Conservation (phyloP, 2,113 vertebrate genomes). For the Synodontis membranacea region DNA sequence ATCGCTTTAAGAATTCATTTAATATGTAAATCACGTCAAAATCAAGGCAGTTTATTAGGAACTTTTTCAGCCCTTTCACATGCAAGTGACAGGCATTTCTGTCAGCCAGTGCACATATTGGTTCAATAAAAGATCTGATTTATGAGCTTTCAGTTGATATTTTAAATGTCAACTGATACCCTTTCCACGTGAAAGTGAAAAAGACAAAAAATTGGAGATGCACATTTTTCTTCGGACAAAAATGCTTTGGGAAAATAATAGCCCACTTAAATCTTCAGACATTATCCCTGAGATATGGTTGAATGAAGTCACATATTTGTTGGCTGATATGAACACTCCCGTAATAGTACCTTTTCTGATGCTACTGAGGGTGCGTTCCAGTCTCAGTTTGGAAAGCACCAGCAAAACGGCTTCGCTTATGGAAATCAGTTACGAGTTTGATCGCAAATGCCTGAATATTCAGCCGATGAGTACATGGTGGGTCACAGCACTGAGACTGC, state of each 20-base stretch:
- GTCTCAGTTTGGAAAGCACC: not conserved
- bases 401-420: not conserved
- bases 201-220: not conserved
- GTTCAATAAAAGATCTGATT: not conserved
- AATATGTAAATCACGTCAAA: not conserved
- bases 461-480: not conserved
- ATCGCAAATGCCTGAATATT: not conserved
- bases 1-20: not conserved
- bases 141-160: not conserved
- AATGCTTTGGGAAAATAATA: not conserved
- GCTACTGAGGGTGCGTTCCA: not conserved
- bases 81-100: not conserved
- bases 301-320: not conserved
- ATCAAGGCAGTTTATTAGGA: not conserved
- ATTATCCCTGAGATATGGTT: not conserved
- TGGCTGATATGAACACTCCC: not conserved
- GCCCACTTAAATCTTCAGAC: not conserved
- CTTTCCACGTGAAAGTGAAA: not conserved
- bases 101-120: not conserved
- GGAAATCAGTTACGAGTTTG: not conserved
- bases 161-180: not conserved
- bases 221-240: not conserved
- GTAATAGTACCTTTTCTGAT: not conserved
- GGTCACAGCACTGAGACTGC: constrained; percentile 12
- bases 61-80: not conserved